Percentiles rank a stretch among this genome's conserved stretches.
phyloP scores from a whole-genome alignment of 2,797 vertebrate genomes.

The Cacajao melanocephalus region DNA sequence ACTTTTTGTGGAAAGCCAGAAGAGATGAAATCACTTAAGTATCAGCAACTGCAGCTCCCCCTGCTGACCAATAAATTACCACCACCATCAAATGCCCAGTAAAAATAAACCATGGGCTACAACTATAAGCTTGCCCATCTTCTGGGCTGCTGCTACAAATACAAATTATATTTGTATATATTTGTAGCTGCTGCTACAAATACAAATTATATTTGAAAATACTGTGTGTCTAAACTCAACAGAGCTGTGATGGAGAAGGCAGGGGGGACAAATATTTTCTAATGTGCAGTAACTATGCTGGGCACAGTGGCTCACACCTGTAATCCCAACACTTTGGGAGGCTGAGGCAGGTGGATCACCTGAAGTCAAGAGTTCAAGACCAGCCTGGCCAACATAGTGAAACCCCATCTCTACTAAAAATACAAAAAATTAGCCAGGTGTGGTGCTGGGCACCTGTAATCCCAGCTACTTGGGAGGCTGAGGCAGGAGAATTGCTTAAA shows the following conservation, averaged over 20 bases:
- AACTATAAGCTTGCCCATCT: neutral
- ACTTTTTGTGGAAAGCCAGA: neutral
- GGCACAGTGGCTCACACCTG: no score
- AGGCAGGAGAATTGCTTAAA: no score
- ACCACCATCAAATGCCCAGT: neutral
- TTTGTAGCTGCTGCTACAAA: neutral
- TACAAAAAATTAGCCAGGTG: no score
- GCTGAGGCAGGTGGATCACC: no score
- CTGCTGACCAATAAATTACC: constrained; percentile 61
- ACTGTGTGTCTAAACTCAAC: constrained; percentile 32
- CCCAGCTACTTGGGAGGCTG: no score
- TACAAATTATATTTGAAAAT: neutral
- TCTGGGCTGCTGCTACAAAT: constrained; percentile 2
- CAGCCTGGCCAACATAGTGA: no score
- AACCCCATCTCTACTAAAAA: no score
- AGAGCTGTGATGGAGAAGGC: neutral
- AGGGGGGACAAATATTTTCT: no score
- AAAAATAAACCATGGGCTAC: neutral
- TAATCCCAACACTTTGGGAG: no score
- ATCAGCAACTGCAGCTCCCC: constrained; percentile 58
- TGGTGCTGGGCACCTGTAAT: no score
- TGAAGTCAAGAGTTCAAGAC: no score
- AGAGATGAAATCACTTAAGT: neutral
- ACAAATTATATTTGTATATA: neutral
- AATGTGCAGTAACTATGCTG: no score